Evolutionary conservation across 1,140 invertebrate genomes (phyloP), one percentile per base, ranked within the genome.

Genomic region (Cydia fagiglandana): DNA sequence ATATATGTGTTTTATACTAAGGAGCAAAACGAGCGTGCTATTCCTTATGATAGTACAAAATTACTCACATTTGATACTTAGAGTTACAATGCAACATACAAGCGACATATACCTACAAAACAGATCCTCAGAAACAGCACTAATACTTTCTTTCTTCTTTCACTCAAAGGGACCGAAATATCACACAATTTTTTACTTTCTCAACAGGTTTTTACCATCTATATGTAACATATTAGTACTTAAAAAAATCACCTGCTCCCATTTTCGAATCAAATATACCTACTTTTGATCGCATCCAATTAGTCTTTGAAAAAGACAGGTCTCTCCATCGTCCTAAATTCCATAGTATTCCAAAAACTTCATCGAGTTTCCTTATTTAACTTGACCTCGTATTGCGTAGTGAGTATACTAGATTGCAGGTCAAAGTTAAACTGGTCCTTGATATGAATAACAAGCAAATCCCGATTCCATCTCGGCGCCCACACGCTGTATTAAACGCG

Each of bases 401-500:
- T 4, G 4, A 53, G 45, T 47, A 41, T 47, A 15, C 13, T 47
- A 4, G 7, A 47, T 47, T 47, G 45, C 45, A 17, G 53, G 17
- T 17, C 53, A 56, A 9, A 17, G 15, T 17, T 5, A 4, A 17
- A 56, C 53, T 56, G 53, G 53, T 17, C 15, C 15, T 56, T 24
- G 20, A 24, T 61, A 41, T 41, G 66, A 38, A n/a, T 34, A 5
- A 6, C 34, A 38, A 41, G 13, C 64, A 24, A 28, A 1, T 66
- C 20, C 64, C 64, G 64, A 28, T 4, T 12, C 15, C 50, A 53
- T 53, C 7, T n/a, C 34, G 15, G 34, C 73, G 70, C 79, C 76
- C 77, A 77, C 77, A 61, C 64, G 15, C 56, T 17, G 64, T 73
- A n/a, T n/a, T n/a, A 53, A 80, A 76, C 78, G 73, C 73, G 24